Base-by-base conservation (phyloP, 1,140 invertebrate species). In the Chrysopa pallens region DNA sequence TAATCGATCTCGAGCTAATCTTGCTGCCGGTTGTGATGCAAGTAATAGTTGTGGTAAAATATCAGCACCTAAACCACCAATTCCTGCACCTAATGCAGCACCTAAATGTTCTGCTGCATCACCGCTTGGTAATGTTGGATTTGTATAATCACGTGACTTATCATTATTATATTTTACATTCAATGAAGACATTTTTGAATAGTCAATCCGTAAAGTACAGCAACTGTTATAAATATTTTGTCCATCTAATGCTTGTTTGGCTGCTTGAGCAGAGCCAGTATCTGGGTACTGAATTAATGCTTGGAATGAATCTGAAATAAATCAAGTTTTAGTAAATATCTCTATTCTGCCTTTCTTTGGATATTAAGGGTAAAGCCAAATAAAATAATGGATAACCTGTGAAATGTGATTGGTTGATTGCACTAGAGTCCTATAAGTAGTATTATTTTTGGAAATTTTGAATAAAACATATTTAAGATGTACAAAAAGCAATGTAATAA, bases 131-230 rank as follows among this genome's bases (percentile, higher is more conserved):
- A 98, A 73, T 55, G 79, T 84, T 17, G 94, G 93, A 65, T 98
- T 98, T 47, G 94, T 98, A 68, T 94, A 99, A 66, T 99, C 95
- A 38, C 95, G 72, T 40, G 88, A 94, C 67, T 98, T 98, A 70
- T 98, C 95, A 67, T 99, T 99, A 72, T 98, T 98, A 70, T 94
- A 99, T 63, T 96, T 97, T 29, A 99, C 93, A 66, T 98, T 98
- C 46, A 99, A 70, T 46, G 85, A 91, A 46, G 84, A 82, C 73
- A 99, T 78, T 67, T 98, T 98, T 50, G 90, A 95, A 70, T 94
- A 98, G 66, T 99, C 95, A 55, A 99, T 97, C 58, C 92, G 84
- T 52, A 99, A 69, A n/a, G 91, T 97, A 71, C 94, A 97, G 70
- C 94, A 97, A 37, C 88, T 91, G 64, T 94, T 97, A 76, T 97